A percentile compares a stretch with the other conserved stretches of the same genome.
Evolutionary conservation across 2,888 invertebrate species (phyloP).

Genomic region (Polyommatus iphigenia): DNA sequence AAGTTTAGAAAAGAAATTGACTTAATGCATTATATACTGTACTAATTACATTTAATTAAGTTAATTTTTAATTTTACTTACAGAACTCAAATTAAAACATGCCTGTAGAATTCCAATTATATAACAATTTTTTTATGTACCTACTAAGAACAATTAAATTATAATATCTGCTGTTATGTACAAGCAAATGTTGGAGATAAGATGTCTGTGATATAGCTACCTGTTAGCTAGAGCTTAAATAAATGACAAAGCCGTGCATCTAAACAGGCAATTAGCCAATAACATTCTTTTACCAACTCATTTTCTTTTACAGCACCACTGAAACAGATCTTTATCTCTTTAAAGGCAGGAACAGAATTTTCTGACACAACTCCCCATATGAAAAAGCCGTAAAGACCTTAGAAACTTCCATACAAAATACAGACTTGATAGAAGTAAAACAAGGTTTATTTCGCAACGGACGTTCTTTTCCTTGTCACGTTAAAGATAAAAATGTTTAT

Average conservation of each 20-base stretch:
- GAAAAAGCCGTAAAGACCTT: slow-evolving; percentile 43
- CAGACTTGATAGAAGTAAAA: rapidly evolving
- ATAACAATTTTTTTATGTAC: too few species aligned
- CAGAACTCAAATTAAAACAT: too few species aligned
- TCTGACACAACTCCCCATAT: slow-evolving; percentile 65
- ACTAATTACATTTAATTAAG: too few species aligned
- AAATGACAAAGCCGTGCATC: neutral
- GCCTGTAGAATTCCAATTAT: too few species aligned
- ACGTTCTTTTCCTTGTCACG: slow-evolving; percentile 47
- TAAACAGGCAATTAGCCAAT: neutral
- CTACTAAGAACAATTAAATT: too few species aligned
- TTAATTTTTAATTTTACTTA: too few species aligned
- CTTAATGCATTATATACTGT: too few species aligned
- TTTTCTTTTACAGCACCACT: slow-evolving; percentile 66
- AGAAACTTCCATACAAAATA: slow-evolving; percentile 31
- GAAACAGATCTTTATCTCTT: slow-evolving; percentile 79
- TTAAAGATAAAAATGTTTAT: slow-evolving; percentile 62
- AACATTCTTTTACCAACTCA: slow-evolving; percentile 57
- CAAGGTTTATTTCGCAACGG: slow-evolving; percentile 44
- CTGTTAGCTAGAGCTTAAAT: neutral
- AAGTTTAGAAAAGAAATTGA: too few species aligned
- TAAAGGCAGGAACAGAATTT: slow-evolving; percentile 73
- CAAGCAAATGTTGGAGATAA: too few species aligned
- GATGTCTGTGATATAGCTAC: neutral
- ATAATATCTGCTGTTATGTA: too few species aligned